Evolutionary conservation across 1,140 invertebrate genomes (phyloP).

Genomic region (Eriocheir sinensis): DNA sequence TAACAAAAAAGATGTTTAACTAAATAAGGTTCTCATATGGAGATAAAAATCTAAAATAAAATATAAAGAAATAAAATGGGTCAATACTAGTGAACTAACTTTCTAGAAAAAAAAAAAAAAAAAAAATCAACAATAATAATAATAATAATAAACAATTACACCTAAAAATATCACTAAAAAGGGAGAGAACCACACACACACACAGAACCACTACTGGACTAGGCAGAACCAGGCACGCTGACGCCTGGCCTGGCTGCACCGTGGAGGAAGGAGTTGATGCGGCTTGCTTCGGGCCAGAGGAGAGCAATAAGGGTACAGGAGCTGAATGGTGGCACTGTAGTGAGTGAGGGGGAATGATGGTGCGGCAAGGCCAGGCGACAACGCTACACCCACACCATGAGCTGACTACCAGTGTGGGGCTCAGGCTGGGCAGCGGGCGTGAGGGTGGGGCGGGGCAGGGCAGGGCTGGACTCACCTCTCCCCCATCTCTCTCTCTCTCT

Average conservation of each 20-base stretch:
- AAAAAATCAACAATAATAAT: no score
- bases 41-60: not conserved
- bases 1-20: not conserved
- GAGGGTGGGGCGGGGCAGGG: not conserved
- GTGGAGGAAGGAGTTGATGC: not conserved
- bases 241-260: conserved; percentile 17
- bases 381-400: not conserved
- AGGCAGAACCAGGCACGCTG: not conserved
- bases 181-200: conserved; percentile 9
- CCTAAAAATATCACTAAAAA: not conserved
- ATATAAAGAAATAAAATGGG: not conserved
- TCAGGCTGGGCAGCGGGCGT: not conserved
- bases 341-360: not conserved
- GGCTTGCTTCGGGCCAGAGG: not conserved
- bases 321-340: not conserved
- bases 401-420: not conserved
- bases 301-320: not conserved
- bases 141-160: no score
- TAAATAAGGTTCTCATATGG: not conserved
- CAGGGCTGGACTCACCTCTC: not conserved
- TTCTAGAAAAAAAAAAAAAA: no score
- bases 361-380: not conserved
- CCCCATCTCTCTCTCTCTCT: no score
- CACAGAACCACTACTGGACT: not conserved
- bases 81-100: not conserved